Conservation (phyloP, 1,140 invertebrate genomes). For the Meteorus sp. region DNA sequence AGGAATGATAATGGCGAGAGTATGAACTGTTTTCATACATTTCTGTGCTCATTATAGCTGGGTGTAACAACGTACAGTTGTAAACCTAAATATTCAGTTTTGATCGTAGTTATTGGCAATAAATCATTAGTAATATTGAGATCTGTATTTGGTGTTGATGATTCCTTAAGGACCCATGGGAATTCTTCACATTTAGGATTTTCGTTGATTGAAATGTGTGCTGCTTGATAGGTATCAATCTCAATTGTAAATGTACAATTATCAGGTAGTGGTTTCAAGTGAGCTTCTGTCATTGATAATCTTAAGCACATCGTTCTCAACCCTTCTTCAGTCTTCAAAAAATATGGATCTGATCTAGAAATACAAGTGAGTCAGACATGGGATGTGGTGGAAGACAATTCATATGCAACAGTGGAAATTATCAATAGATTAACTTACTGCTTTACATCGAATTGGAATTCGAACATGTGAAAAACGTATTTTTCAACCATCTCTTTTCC, state of each 20-base stretch:
- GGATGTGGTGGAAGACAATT: neutral
- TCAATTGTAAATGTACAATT: constrained; percentile 61
- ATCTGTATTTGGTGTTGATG: neutral
- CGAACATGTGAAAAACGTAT: constrained; percentile 62
- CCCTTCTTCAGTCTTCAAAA: constrained; percentile 63
- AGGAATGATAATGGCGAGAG: too few species aligned
- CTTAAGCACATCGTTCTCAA: constrained; percentile 63
- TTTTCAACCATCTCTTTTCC: constrained; percentile 53
- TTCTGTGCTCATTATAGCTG: too few species aligned
- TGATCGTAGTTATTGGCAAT: constrained; percentile 9
- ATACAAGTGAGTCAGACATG: constrained; percentile 19
- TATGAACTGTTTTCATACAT: too few species aligned
- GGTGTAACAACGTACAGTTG: neutral
- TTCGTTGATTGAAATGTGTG: constrained; percentile 52
- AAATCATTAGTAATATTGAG: too few species aligned
- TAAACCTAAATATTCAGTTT: constrained; percentile 13
- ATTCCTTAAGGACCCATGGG: constrained; percentile 51
- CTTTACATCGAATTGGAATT: constrained; percentile 31
- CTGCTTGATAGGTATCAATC: constrained; percentile 62
- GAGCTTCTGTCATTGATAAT: constrained; percentile 53
- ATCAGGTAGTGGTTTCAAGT: constrained; percentile 58
- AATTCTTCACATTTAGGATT: constrained; percentile 61
- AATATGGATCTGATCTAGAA: constrained; percentile 61
- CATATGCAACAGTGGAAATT: neutral
- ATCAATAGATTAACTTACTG: constrained; percentile 40